These are phyloP conservation scores for Nasonia longicornis DNA, from an alignment of 1,140 invertebrate species.

Conservation along the genomic window DNA sequence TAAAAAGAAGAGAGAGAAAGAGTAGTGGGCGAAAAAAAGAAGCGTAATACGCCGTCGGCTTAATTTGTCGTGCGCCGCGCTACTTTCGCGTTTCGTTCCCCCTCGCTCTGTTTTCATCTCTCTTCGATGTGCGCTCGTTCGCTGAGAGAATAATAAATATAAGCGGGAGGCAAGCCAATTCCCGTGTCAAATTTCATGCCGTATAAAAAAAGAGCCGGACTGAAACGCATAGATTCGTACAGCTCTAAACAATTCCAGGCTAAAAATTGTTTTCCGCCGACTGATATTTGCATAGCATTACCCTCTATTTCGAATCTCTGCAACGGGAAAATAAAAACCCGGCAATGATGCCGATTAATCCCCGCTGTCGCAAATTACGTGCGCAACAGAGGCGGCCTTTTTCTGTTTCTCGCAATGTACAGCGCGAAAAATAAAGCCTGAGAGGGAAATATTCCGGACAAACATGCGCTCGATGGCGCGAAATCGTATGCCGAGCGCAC, in stretches of 20 bases:
- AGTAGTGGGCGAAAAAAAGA: conserved; percentile 24
- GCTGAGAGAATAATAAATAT: conserved; percentile 8
- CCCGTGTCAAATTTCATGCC: not conserved
- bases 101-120: not conserved
- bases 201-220: not conserved
- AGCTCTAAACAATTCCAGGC: not conserved
- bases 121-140: not conserved
- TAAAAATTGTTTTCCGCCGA: not conserved
- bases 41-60: conserved; percentile 26
- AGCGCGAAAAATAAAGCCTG: too few relatives aligned
- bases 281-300: not conserved
- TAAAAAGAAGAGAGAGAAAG: conserved; percentile 24
- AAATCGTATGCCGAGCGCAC: too few relatives aligned
- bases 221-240: not conserved
- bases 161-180: not conserved
- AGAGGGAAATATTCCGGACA: too few relatives aligned
- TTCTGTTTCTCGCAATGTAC: too few relatives aligned
- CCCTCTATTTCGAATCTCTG: too few relatives aligned
- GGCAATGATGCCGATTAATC: too few relatives aligned
- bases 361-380: too few relatives aligned
- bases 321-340: too few relatives aligned
- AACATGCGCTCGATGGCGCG: too few relatives aligned
- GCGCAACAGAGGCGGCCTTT: too few relatives aligned
- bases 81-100: not conserved
- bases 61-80: conserved; percentile 29